These are phyloP conservation scores for Nymphicus hollandicus DNA, from an alignment of 2,113 vertebrate genomes.

Conservation along the genomic window DNA sequence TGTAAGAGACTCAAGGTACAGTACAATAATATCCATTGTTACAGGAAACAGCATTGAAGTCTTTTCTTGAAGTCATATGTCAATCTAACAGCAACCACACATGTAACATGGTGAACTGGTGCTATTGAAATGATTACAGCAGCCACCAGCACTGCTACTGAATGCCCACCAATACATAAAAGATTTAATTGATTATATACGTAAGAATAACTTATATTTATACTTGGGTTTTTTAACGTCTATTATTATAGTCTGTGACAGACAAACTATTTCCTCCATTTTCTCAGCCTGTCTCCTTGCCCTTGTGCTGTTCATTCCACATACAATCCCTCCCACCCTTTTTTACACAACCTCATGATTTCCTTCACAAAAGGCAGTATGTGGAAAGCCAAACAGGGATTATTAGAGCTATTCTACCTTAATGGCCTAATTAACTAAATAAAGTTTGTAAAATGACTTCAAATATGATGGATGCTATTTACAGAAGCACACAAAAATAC, in stretches of 20 bases:
- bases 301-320: neutral
- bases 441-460: neutral
- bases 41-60: neutral
- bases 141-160: neutral
- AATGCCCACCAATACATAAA: neutral
- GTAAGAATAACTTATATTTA: neutral
- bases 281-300: neutral
- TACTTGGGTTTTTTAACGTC: neutral
- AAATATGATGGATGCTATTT: neutral
- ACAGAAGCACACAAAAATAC: neutral
- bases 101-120: rapidly evolving
- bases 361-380: neutral
- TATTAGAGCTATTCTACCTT: neutral
- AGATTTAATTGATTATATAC: neutral
- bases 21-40: neutral
- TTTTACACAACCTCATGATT: neutral
- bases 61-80: neutral
- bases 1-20: neutral
- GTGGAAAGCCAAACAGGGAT: neutral
- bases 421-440: neutral
- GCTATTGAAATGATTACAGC: neutral
- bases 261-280: neutral
- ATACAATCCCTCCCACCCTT: neutral
- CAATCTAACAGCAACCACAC: neutral
- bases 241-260: neutral